Evolutionary conservation across 1,140 invertebrate genomes (phyloP), one percentile per base, ranked within the genome.

Genomic region (Drosophila ohnishii): DNA sequence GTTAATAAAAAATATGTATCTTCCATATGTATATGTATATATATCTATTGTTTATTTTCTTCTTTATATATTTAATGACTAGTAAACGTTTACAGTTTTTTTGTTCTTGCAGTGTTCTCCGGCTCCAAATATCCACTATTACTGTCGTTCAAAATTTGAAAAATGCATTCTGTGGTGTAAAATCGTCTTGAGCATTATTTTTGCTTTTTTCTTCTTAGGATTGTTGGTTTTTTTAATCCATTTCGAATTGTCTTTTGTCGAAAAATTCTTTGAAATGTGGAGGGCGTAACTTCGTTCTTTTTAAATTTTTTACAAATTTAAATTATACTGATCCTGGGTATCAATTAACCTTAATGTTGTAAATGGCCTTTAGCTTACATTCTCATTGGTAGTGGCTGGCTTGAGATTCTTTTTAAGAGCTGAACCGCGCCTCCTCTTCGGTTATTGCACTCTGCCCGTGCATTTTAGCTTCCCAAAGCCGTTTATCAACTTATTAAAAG

Each of bases 1-100:
- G 56, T 82, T 87, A 86, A 82, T 86, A 87, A 87, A 87, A 85
- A 85, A 85, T 86, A 86, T 80, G 76, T 80, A 50, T 82, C 55
- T 77, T 50, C 40, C 47, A 71, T 62, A 75, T 77, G 67, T 67
- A 51, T 75, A 50, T 64, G 48, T 61, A 75, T 75, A 32, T 32
- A 47, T 47, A 47, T 47, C 45, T 47, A 47, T 39, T 51, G n/a
- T 48, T 37, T 32, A 42, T n/a, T 47, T 56, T 34, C 8, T 25
- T 14, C 2, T 59, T 48, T 55, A 28, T 58, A 67, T 82, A 78
- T 83, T 83, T 78, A 87, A 79, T 86, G 83, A 86, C 83, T 86
- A 86, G 82, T 87, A 87, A 87, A 86, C 82, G 83, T 87, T 87
- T 87, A 65, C 83, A 75, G 57, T 86, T 73, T 58, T 62, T 40